Base-by-base conservation (phyloP, 2,888 invertebrate genomes). In the Lithophane socia region DNA sequence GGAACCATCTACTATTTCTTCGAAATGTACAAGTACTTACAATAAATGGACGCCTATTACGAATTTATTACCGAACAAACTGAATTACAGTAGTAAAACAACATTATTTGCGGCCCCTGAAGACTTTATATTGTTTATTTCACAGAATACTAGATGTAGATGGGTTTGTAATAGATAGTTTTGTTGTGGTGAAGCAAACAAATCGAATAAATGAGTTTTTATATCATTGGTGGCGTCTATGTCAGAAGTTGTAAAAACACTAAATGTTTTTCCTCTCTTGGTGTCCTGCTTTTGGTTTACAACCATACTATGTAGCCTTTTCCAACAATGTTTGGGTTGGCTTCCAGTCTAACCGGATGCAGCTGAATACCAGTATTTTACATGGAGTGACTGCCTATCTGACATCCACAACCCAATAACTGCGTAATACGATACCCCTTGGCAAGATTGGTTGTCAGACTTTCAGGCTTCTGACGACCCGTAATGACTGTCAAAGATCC, bases 31-130 rank as follows among this genome's bases (percentile, higher is more conserved):
- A n/a, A 77, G 52, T 78, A 54, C 66, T 82, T 61, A 72, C 68
- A 63, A 66, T 66, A 58, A 58, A 75, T 61, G 21, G n/a, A 42
- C 44, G n/a, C 54, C 37, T 66, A 77, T 66, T 67, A 70, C 52
- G 54, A 29, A 60, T 82, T 77, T 82, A 77, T 77, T 65, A 49
- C 60, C 64, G 63, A 82, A 81, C 65, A 77, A 73, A 82, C 78
- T 70, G 72, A 82, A 73, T 82, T 47, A 63, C 82, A 2, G 61
- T 58, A 16, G 47, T 82, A 77, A 82, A 73, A 67, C 61, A 21
- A 42, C n/a, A 75, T 61, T 70, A 71, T 80, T 80, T 75, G 75
- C 24, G 52, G 66, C 44, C 44, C 21, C 58, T 67, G 47, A 68
- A 67, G 42, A 72, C 29, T 82, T 81, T 54, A 37, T 49, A 49